A percentile compares a stretch with the other conserved stretches of the same genome.
Conservation (phyloP, 2,888 invertebrate genomes). For the Stegophylla sp. region DNA sequence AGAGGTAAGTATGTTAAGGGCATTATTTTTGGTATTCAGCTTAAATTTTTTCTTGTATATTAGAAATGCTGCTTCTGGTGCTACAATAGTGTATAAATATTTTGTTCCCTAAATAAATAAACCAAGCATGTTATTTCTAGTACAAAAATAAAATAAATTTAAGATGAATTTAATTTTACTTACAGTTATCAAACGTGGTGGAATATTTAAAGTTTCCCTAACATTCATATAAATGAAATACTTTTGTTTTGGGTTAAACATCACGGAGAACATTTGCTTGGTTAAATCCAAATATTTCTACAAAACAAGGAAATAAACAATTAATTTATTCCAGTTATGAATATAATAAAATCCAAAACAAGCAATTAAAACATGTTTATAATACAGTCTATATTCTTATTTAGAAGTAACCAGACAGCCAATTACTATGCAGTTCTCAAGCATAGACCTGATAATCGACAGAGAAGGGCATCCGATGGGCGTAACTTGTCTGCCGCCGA, state of each 20-base stretch:
- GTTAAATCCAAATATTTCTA: background rate
- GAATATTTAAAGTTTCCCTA: conserved; percentile 2
- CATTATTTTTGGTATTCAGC: background rate
- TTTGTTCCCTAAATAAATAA: background rate
- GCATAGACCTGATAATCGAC: too few species aligned
- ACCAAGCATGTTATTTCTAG: background rate
- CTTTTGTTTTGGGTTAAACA: conserved; percentile 34
- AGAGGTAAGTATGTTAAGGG: background rate
- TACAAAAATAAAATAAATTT: background rate
- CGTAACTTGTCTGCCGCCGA: too few species aligned
- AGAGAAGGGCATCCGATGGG: too few species aligned
- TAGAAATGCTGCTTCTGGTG: conserved; percentile 26
- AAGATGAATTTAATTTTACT: background rate
- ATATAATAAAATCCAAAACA: too few species aligned
- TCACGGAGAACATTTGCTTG: background rate
- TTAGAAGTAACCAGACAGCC: too few species aligned
- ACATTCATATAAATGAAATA: conserved; percentile 6
- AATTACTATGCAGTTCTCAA: too few species aligned
- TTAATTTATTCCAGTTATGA: too few species aligned
- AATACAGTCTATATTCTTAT: too few species aligned
- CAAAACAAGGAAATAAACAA: background rate
- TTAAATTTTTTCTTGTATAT: conserved; percentile 22
- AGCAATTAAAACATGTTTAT: too few species aligned
- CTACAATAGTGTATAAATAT: background rate
- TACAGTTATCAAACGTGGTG: background rate